Evolutionary conservation across 2,888 invertebrate genomes (phyloP).

Genomic region (Trachelus tabidus): DNA sequence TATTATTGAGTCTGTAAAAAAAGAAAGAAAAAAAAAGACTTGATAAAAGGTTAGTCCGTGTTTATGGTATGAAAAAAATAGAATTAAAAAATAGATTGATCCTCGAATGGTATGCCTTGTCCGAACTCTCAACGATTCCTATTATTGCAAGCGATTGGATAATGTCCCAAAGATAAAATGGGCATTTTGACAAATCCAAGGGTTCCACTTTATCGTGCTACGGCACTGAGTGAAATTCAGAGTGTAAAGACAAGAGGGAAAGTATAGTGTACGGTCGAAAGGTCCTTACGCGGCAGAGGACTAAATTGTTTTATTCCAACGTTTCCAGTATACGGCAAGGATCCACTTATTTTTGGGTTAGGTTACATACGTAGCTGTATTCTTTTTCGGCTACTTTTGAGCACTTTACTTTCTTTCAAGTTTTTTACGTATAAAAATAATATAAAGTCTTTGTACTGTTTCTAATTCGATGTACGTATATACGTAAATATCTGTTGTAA

Average conservation of each 20-base stretch:
- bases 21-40: background rate
- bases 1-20: background rate
- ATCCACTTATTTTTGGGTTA: conserved; percentile 2
- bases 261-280: conserved; percentile 24
- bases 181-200: background rate
- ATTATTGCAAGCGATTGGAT: background rate
- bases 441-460: background rate
- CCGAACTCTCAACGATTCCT: background rate
- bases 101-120: background rate
- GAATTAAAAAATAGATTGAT: background rate
- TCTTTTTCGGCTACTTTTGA: background rate
- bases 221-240: background rate
- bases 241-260: background rate
- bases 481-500: background rate
- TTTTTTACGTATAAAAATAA: conserved; percentile 17
- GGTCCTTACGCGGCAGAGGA: conserved; percentile 32
- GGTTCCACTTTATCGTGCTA: background rate
- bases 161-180: background rate
- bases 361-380: background rate
- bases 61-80: background rate
- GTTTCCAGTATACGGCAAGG: conserved; percentile 18
- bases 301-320: conserved; percentile 37
- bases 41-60: background rate
- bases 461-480: background rate
- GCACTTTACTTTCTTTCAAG: background rate